phyloP scores from a whole-genome alignment of 2,797 vertebrate genomes.

The Alauda arvensis region DNA sequence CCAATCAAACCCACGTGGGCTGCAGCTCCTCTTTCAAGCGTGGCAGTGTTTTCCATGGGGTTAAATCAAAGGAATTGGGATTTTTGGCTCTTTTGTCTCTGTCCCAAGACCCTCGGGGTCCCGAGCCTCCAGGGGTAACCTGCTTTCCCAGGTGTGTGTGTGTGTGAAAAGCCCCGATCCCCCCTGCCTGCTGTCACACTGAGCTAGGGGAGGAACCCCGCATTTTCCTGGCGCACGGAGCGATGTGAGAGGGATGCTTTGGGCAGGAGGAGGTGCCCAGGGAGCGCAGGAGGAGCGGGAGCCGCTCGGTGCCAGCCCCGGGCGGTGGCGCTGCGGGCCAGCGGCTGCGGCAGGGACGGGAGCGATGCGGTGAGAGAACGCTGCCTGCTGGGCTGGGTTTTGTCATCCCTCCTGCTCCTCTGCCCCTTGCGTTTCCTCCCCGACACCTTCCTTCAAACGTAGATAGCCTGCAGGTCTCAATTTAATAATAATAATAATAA shows the following conservation, averaged over 20 bases:
- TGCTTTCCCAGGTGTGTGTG: too few relatives aligned
- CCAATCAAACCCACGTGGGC: too few relatives aligned
- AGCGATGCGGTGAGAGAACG: background rate
- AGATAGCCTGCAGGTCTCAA: accelerated
- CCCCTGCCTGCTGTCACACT: background rate
- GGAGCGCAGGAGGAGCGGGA: background rate
- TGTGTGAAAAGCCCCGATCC: too few relatives aligned
- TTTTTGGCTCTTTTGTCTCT: too few relatives aligned
- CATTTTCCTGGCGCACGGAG: accelerated
- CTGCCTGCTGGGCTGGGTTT: too few relatives aligned
- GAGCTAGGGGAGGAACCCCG: background rate
- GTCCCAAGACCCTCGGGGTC: too few relatives aligned
- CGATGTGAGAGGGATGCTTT: accelerated
- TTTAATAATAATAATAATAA: too few relatives aligned
- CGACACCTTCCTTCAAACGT: background rate
- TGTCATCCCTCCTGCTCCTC: too few relatives aligned
- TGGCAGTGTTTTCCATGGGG: too few relatives aligned
- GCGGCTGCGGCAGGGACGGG: background rate
- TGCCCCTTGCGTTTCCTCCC: background rate
- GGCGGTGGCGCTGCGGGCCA: background rate
- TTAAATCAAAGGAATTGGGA: too few relatives aligned
- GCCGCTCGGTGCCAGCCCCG: background rate
- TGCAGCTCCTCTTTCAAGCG: too few relatives aligned
- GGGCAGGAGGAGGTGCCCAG: background rate
- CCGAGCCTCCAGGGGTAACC: too few relatives aligned